Evolutionary conservation across 2,888 invertebrate species (phyloP), one percentile per base, ranked within the genome.

Genomic region (Coecobrya sp.): DNA sequence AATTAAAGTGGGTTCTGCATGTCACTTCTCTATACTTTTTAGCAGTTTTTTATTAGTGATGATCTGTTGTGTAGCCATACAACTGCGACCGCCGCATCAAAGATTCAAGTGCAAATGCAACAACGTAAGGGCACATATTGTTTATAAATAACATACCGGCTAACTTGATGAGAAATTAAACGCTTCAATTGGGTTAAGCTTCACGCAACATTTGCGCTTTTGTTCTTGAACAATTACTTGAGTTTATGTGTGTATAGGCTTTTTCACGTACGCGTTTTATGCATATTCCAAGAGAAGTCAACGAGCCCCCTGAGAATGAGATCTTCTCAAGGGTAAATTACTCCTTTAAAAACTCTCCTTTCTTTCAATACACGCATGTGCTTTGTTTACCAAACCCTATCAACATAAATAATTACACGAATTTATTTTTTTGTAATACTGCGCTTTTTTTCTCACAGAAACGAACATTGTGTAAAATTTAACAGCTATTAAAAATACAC

Each of bases 291-390:
- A 70, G 81, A 70, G 81, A 82, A 91, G 91, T 91, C 91, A 91
- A 91, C 86, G 91, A 59, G 86, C 86, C 82, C 73, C 68, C 49
- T 91, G 91, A 76, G 91, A 91, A 91, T 91, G 91, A 45, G 86
- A 91, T 91, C 81, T 55, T 86, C 91, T 91, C 91, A 91, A 91
- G 86, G 91, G 90, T 91, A 86, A 79, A 86, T 49, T 82, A 30
- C 19, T 19, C 30, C 36, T 65, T 81, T 84, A 22, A 70, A 81
- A 81, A 82, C 68, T 82, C 70, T 52, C 70, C 68, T 89, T 52
- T 45, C 45, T 82, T 55, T 82, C 62, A 49, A 36, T 79, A 7
- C 27, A 25, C 65, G 62, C 27, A 81, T 30, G 27, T 10, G 13
- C 52, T 36, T 49, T 76, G 76, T 76, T 76, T 76, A 76, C 45